Base-by-base conservation (phyloP, 2,797 vertebrate genomes). In the Pyrocephalus nanus region DNA sequence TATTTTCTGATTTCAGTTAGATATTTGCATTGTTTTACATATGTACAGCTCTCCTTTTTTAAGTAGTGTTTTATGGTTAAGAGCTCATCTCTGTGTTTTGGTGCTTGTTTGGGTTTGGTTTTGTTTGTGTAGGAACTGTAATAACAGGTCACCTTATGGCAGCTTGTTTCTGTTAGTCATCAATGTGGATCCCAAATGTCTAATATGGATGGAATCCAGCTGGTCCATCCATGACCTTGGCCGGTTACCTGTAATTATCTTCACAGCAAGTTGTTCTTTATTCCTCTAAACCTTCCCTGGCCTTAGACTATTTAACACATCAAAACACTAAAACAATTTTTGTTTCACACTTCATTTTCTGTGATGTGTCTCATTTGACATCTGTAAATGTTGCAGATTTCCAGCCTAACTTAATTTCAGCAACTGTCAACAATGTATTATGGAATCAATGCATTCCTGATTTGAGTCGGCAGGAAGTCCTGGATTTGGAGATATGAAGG, bases 111-210 rank as follows among this genome's bases (percentile, higher is more conserved):
- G 43, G 18, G 4, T 62, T 89, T 80, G 10, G 45, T 45, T 57
- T 58, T 89, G 36, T 55, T 78, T 48, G 40, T 73, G 43, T 17
- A 55, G 42, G 40, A 55, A 34, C 36, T 69, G 50, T 57, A 86
- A 40, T 54, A 61, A 57, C 20, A 62, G 71, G 36, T 76, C 51
- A 70, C 40, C 32, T 40, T 54, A 26, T 4, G 51, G 80, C 58
- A 82, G 20, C 20, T 54, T 42, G 9, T 74, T 86, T 72, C 43
- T 78, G 87, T 45, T 22, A 17, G 45, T 36, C 54, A 30, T 48
- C 27, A 14, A 0, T 0, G 0, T 34, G 60, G 22, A 43, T 89
- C 77, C 36, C 51, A 48, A 60, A 26, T 76, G 47, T 61, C 64
- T 53, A 62, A 43, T 48, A 55, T 87, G 84, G 16, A 12, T 66